Percentiles rank a stretch among this genome's conserved stretches.
Evolutionary conservation across 2,113 vertebrate species (phyloP).

Genomic region (Patagioenas fasciata): DNA sequence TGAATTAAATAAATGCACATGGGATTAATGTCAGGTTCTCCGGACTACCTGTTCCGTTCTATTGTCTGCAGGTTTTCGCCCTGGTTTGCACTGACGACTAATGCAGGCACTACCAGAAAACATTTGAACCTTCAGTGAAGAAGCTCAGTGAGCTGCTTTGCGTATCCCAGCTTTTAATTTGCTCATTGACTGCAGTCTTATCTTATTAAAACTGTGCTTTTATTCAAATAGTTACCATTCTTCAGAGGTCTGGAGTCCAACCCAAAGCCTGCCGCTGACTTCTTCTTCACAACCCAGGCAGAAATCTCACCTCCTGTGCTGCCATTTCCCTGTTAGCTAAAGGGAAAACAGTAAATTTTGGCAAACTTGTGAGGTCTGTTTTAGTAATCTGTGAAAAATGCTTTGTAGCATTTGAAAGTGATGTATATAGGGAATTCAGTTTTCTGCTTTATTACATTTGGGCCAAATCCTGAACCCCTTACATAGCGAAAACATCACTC

Average conservation of each 20-base stretch:
- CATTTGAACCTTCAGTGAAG: background rate
- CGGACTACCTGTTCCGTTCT: background rate
- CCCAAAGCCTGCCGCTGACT: background rate
- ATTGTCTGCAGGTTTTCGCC: background rate
- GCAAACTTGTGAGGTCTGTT: background rate
- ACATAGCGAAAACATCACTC: fast-evolving
- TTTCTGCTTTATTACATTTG: background rate
- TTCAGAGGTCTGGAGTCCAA: background rate
- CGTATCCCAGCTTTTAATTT: background rate
- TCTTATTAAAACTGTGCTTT: background rate
- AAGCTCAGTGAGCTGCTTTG: background rate
- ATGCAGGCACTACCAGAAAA: background rate
- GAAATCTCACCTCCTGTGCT: background rate
- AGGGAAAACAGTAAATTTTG: background rate
- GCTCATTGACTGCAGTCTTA: background rate
- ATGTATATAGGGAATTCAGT: background rate
- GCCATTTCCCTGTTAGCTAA: background rate
- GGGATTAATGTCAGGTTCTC: background rate
- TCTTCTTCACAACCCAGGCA: background rate
- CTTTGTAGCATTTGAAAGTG: background rate
- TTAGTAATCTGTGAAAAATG: background rate
- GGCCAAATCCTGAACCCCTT: background rate
- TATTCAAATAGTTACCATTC: background rate
- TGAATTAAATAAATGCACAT: background rate
- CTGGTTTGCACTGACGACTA: background rate